These are phyloP conservation scores for Poecile atricapillus DNA, from an alignment of 2,113 vertebrate genomes.

Conservation along the genomic window DNA sequence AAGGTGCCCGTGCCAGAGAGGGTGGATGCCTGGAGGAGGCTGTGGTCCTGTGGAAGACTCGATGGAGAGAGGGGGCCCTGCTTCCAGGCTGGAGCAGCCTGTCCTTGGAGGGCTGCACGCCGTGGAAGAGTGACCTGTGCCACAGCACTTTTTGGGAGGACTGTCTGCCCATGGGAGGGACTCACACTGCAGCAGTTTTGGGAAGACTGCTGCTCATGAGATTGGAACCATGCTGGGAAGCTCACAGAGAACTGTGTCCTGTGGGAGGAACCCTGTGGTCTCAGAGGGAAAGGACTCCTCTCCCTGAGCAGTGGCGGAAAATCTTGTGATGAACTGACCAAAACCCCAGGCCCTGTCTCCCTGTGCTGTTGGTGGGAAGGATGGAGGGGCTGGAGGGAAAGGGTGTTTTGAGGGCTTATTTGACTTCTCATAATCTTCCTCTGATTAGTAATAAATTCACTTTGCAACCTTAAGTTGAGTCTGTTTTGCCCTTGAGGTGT, in stretches of 20 bases:
- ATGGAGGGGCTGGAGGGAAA: fast-evolving
- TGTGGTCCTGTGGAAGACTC: not conserved
- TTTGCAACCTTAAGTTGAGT: not conserved
- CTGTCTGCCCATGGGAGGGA: no score
- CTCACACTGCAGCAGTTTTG: not conserved
- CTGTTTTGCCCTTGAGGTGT: not conserved
- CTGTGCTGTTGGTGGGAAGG: not conserved
- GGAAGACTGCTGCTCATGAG: not conserved
- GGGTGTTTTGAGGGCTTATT: not conserved
- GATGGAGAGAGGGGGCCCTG: not conserved
- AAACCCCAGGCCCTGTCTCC: not conserved
- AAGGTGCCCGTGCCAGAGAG: not conserved
- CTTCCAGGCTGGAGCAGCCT: not conserved
- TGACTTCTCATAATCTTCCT: not conserved
- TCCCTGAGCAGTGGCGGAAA: not conserved
- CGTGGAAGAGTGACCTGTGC: not conserved
- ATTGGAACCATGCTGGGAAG: not conserved
- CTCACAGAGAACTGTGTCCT: not conserved
- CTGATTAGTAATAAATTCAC: not conserved
- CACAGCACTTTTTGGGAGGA: not conserved
- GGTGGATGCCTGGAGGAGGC: not conserved
- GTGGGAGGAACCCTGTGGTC: not conserved
- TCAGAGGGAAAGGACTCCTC: not conserved
- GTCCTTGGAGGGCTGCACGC: not conserved
- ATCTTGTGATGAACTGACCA: not conserved